Conservation (phyloP, 1,140 invertebrate genomes). For the Diprion similis region DNA sequence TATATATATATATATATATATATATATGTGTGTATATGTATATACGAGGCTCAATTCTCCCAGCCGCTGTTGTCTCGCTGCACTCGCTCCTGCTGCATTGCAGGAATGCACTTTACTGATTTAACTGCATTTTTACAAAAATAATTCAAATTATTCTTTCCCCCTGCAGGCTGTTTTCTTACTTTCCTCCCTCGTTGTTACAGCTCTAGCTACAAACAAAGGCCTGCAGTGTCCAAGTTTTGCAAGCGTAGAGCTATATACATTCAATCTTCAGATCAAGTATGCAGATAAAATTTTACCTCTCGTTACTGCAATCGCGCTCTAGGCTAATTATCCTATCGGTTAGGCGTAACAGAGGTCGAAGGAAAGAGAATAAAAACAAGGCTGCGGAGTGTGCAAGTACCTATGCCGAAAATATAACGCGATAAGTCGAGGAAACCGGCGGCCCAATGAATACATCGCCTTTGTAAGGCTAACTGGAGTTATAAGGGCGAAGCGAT, state of each 20-base stretch:
- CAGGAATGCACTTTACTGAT: not conserved
- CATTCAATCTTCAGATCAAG: too few relatives aligned
- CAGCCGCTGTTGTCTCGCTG: not conserved
- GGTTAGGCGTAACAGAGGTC: too few relatives aligned
- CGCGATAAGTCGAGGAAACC: too few relatives aligned
- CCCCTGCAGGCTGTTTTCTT: too few relatives aligned
- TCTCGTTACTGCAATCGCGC: too few relatives aligned
- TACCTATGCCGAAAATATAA: not conserved
- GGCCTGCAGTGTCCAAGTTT: not conserved
- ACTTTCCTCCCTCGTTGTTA: not conserved
- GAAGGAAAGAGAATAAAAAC: not conserved
- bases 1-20: not conserved
- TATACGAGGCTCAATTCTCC: constrained; percentile 4
- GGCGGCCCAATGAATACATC: not conserved
- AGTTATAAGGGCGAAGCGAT: constrained; percentile 22
- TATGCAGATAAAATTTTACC: too few relatives aligned
- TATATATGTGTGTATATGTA: not conserved
- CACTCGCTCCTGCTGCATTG: not conserved
- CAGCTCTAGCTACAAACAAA: not conserved
- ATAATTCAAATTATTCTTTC: not conserved
- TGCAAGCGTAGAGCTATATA: not conserved
- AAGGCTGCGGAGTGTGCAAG: not conserved
- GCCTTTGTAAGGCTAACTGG: not conserved
- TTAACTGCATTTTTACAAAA: not conserved
- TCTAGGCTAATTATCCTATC: too few relatives aligned